Conservation (phyloP, 2,113 vertebrate species). For the Bubo bubo region DNA sequence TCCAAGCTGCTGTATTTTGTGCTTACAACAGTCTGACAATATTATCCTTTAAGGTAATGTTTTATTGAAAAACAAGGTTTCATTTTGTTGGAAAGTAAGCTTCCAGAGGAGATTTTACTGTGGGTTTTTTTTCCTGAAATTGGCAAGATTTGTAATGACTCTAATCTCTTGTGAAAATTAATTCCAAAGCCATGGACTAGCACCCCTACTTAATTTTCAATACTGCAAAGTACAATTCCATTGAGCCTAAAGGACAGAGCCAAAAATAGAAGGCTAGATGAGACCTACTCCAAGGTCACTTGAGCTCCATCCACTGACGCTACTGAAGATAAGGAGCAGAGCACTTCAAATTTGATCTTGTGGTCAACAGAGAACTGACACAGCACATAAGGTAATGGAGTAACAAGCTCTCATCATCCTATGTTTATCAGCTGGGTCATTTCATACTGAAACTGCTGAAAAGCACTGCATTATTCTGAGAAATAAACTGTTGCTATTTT, state of each 20-base stretch:
- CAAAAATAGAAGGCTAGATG: conserved; percentile 33
- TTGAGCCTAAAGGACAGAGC: neutral
- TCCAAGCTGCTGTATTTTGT: neutral
- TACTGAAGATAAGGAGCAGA: conserved; percentile 12
- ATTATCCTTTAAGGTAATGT: neutral
- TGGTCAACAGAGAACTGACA: neutral
- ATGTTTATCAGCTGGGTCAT: neutral
- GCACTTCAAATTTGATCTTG: conserved; percentile 22
- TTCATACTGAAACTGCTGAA: neutral
- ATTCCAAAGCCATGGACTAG: neutral
- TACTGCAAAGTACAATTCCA: neutral
- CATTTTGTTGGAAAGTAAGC: neutral
- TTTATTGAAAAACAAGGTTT: neutral
- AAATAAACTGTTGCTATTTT: neutral
- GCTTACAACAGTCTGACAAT: neutral
- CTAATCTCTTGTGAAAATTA: conserved; percentile 1
- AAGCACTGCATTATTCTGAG: neutral
- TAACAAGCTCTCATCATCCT: neutral
- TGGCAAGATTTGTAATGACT: neutral
- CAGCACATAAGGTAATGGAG: neutral
- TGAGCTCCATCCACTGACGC: neutral
- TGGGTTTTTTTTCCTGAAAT: fast-evolving
- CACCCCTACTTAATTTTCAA: neutral
- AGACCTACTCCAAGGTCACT: conserved; percentile 37
- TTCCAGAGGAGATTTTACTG: neutral